Conservation (phyloP, 2,797 vertebrate genomes). For the Perdix hodgsoniae region DNA sequence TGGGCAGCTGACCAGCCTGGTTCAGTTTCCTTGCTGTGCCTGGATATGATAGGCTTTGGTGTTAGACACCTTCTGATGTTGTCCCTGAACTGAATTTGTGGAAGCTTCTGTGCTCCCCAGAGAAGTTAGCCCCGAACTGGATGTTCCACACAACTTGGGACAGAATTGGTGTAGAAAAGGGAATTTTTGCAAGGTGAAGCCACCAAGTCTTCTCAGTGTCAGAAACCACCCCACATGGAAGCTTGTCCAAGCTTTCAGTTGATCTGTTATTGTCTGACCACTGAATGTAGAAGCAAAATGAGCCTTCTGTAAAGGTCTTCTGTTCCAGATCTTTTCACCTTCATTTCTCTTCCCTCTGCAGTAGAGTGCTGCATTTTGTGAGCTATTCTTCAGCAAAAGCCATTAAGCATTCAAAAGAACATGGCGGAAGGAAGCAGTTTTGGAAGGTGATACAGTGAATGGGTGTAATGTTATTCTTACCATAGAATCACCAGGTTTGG, state of each 20-base stretch:
- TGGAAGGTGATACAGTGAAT: neutral
- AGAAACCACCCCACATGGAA: neutral
- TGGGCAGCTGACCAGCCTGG: neutral
- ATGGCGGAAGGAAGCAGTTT: neutral
- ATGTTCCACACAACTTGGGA: neutral
- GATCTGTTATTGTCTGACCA: neutral
- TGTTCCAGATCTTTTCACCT: neutral
- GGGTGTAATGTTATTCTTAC: neutral
- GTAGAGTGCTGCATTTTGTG: neutral
- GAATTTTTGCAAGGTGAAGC: neutral
- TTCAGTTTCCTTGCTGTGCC: neutral
- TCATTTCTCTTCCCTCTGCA: neutral
- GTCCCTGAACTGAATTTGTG: neutral
- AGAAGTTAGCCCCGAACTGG: neutral
- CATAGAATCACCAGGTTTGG: too few species aligned
- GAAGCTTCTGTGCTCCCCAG: neutral
- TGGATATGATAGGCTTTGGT: neutral
- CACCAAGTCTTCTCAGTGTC: neutral
- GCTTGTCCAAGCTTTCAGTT: too few species aligned
- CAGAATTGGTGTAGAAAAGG: neutral
- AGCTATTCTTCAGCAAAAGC: neutral
- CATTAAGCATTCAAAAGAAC: neutral
- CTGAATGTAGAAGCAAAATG: neutral
- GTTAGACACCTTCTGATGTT: neutral
- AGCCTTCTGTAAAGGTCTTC: neutral